Base-by-base conservation (phyloP, 2,797 vertebrate genomes). In the Sebastes melanostomus region DNA sequence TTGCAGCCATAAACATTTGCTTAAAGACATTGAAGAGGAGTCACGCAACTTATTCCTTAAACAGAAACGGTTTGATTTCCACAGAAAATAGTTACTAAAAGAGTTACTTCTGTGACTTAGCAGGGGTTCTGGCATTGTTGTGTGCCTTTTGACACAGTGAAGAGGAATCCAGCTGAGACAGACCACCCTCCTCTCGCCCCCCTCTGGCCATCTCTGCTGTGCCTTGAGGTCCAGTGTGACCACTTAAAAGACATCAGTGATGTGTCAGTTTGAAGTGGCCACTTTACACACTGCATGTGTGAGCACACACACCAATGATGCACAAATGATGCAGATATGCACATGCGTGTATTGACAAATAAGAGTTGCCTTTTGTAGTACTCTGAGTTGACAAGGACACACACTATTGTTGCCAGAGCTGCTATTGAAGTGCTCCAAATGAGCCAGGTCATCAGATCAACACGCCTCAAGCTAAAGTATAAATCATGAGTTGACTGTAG, bases 131-230 rank as follows among this genome's bases (percentile, higher is more conserved):
- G 55, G 62, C 69, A 63, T 54, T 54, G 50, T 10, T 78, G 66
- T 72, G 18, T 65, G 65, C 42, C 59, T 82, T 87, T 75, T 55
- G 46, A 50, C 61, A 62, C 72, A 61, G 20, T 1, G n/a, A 67
- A 58, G 62, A 38, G 63, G 58, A 70, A 65, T 74, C 36, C 65
- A 59, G 38, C 20, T 67, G 6, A 52, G 18, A 72, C 50, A 65
- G 38, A 60, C 30, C 18, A 34, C 1, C 12, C 42, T 59, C 30
- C 13, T 42, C 18, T 63, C 6, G 50, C 32, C 9, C 6, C 55
- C 46, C 27, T 27, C 27, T 27, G 32, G 52, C 25, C 25, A 62
- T 61, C 27, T 61, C 27, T 32, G 46, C 42, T 46, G 24, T 24
- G 13, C 65, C 61, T 52, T 38, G 54, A 56, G 42, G 24, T 6